Percentiles rank a stretch among this genome's conserved stretches.
Evolutionary conservation across 2,888 invertebrate genomes (phyloP).

Genomic region (Erebia ligea): DNA sequence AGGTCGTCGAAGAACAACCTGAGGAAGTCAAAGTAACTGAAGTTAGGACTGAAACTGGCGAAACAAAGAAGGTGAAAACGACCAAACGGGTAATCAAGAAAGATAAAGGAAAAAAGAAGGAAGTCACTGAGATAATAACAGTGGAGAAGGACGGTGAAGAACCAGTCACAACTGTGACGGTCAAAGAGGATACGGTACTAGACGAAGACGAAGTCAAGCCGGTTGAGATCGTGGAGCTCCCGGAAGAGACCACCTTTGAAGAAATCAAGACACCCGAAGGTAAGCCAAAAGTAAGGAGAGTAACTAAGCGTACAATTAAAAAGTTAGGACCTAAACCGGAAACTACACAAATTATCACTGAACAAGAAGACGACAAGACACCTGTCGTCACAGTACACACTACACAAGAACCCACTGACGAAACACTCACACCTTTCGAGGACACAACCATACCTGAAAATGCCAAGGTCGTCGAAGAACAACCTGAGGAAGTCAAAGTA

Average conservation of each 20-base stretch:
- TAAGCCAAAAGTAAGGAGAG: slow-evolving; percentile 47
- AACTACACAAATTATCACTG: slow-evolving; percentile 39
- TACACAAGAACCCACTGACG: slow-evolving; percentile 18
- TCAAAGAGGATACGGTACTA: slow-evolving; percentile 19
- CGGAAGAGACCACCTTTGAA: slow-evolving; percentile 4
- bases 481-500: neutral
- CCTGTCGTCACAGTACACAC: slow-evolving; percentile 8
- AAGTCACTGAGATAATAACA: slow-evolving; percentile 9
- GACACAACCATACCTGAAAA: neutral
- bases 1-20: slow-evolving; percentile 24
- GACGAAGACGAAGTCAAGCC: slow-evolving; percentile 44
- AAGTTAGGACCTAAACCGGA: slow-evolving; percentile 52
- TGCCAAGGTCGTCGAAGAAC: neutral
- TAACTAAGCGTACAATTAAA: slow-evolving; percentile 43
- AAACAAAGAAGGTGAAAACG: slow-evolving; percentile 37
- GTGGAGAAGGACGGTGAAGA: slow-evolving; percentile 33
- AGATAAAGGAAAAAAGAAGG: neutral
- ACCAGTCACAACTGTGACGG: slow-evolving; percentile 44
- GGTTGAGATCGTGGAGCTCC: slow-evolving; percentile 14
- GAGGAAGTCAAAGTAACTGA: slow-evolving; percentile 56
- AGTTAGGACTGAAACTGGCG: slow-evolving; percentile 60
- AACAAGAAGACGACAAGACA: slow-evolving; percentile 48
- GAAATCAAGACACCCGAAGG: slow-evolving; percentile 53
- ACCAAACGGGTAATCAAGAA: slow-evolving; percentile 4
- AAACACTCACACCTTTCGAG: slow-evolving; percentile 1